These are phyloP conservation scores for Drosophila testacea DNA, from an alignment of 2,888 invertebrate genomes.

Conservation along the genomic window DNA sequence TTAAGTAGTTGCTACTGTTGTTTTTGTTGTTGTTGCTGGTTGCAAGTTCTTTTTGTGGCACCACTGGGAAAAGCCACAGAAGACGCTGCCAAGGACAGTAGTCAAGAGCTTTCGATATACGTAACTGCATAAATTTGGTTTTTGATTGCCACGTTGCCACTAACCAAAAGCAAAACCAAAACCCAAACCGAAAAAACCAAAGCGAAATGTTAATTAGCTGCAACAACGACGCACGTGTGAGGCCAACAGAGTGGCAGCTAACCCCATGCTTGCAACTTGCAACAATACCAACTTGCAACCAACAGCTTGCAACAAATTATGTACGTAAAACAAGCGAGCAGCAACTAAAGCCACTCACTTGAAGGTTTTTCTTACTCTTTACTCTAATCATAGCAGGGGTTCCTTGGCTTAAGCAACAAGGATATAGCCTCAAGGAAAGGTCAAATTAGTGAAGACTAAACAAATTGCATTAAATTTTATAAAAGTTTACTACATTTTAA, in stretches of 20 bases:
- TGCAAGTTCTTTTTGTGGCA: constrained; percentile 14
- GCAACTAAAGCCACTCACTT: constrained; percentile 34
- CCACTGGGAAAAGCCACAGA: background rate
- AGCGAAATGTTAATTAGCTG: constrained; percentile 61
- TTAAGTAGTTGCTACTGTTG: constrained; percentile 15
- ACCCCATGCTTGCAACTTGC: constrained; percentile 3
- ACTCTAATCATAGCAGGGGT: constrained; percentile 14
- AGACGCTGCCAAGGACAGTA: constrained; percentile 57
- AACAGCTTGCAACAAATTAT: constrained; percentile 49
- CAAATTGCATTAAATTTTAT: background rate
- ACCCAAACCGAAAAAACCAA: constrained; percentile 1
- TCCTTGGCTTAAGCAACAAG: background rate
- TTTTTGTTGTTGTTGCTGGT: constrained; percentile 13
- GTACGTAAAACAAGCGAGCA: constrained; percentile 37
- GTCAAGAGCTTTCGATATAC: constrained; percentile 46
- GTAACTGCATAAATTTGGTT: constrained; percentile 65
- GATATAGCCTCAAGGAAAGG: background rate
- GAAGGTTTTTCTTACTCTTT: constrained; percentile 22
- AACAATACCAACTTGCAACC: constrained; percentile 3
- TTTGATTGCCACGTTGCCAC: constrained; percentile 51
- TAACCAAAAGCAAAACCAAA: constrained; percentile 28
- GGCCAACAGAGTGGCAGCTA: constrained; percentile 9
- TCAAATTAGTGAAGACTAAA: no score
- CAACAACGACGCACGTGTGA: constrained; percentile 32
- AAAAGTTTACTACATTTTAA: background rate